A percentile compares a stretch with the other conserved stretches of the same genome.
Conservation (phyloP, 1,140 invertebrate genomes). For the Nixonia krombeini region DNA sequence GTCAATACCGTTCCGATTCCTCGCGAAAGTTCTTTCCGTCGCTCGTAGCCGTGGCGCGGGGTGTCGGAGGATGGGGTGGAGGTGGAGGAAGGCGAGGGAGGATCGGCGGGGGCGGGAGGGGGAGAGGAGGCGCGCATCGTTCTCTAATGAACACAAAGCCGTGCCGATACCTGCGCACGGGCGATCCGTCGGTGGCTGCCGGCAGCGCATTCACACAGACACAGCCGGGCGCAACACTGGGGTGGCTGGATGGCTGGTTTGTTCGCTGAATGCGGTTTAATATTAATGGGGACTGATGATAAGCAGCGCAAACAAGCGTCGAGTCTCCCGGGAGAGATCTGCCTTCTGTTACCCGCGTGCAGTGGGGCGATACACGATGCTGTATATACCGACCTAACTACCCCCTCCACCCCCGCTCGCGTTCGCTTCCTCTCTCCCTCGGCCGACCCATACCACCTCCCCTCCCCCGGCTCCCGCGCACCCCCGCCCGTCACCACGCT, state of each 20-base stretch:
- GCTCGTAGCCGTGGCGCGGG: no score
- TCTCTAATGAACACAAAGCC: no score
- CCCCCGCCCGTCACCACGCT: no score
- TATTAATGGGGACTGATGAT: slow-evolving; percentile 73
- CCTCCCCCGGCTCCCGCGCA: background rate
- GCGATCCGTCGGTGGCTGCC: background rate
- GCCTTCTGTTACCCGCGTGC: slow-evolving; percentile 71
- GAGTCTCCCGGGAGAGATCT: slow-evolving; percentile 71
- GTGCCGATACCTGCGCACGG: no score
- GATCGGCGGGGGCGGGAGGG: no score
- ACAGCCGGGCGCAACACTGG: slow-evolving; percentile 39
- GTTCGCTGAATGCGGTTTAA: slow-evolving; percentile 73
- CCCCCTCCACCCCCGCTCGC: slow-evolving; percentile 4
- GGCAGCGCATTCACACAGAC: background rate
- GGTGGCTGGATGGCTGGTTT: slow-evolving; percentile 59
- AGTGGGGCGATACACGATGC: slow-evolving; percentile 61
- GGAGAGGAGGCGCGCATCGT: no score
- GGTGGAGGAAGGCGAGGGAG: no score
- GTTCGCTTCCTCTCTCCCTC: no score
- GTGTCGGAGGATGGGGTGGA: no score
- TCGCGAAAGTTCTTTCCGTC: no score
- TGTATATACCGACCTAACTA: slow-evolving; percentile 37
- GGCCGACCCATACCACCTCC: background rate
- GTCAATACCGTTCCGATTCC: no score
- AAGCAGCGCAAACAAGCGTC: slow-evolving; percentile 73